phyloP scores from a whole-genome alignment of 2,888 invertebrate species.

The Mythimna albipuncta region DNA sequence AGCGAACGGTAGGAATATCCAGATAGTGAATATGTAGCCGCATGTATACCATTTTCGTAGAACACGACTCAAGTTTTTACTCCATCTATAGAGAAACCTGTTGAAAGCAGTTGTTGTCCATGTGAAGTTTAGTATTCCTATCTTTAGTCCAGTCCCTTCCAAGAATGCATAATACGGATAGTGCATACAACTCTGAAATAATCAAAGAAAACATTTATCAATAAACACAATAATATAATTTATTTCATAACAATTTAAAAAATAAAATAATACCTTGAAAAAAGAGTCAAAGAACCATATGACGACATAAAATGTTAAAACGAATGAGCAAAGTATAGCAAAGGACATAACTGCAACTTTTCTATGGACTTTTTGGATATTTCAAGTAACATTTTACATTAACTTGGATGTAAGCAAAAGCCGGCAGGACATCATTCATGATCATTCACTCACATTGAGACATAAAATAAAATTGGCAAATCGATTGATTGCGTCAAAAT shows the following conservation, averaged over 20 bases:
- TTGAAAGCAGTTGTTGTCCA: conserved; percentile 96
- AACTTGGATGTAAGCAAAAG: conserved; percentile 26
- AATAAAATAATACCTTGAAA: conserved; percentile 92
- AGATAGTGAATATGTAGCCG: conserved; percentile 89
- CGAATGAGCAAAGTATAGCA: conserved; percentile 90
- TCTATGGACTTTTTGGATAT: conserved; percentile 2
- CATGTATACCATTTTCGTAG: conserved; percentile 93
- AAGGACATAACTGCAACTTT: conserved; percentile 91
- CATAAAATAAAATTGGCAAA: conserved; percentile 18
- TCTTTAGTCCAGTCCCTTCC: conserved; percentile 94
- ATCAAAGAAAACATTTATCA: conserved; percentile 31
- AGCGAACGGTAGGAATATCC: conserved; percentile 92
- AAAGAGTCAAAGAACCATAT: conserved; percentile 95
- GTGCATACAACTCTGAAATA: conserved; percentile 95
- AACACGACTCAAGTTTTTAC: conserved; percentile 91
- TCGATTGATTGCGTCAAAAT: conserved; percentile 40
- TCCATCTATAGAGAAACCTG: conserved; percentile 94
- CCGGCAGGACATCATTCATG: conserved; percentile 43
- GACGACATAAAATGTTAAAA: conserved; percentile 92
- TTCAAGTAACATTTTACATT: conserved; percentile 40
- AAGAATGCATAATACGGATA: conserved; percentile 95
- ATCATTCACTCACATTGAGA: not conserved
- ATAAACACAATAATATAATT: conserved; percentile 16
- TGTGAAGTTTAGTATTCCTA: conserved; percentile 93
- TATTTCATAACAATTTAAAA: conserved; percentile 32